These are phyloP conservation scores for Poeciliopsis turrubarensis DNA, from an alignment of 2,113 vertebrate genomes.

Conservation along the genomic window DNA sequence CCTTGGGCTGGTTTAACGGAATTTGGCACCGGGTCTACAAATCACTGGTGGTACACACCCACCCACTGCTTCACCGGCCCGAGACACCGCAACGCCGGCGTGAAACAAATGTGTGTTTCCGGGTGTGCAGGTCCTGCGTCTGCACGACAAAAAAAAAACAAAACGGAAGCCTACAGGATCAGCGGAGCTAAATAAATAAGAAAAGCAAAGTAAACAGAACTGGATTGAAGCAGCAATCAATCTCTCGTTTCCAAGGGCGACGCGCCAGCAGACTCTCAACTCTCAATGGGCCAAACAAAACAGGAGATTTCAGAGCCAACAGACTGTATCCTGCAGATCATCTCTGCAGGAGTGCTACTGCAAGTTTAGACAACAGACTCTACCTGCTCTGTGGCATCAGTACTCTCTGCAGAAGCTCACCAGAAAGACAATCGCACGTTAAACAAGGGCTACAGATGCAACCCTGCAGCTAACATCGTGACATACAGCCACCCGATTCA, in stretches of 20 bases:
- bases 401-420: conserved; percentile 34
- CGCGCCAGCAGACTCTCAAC: conserved; percentile 19
- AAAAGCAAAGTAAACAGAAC: conserved; percentile 1
- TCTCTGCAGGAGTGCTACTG: background rate
- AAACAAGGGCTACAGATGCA: conserved; percentile 54
- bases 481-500: conserved; percentile 21
- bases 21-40: conserved; percentile 62
- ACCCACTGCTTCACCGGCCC: background rate
- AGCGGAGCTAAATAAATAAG: conserved; percentile 11
- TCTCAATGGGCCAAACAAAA: conserved; percentile 28
- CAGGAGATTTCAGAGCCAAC: conserved; percentile 17
- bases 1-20: conserved; percentile 58
- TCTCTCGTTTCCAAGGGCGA: conserved; percentile 40
- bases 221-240: conserved; percentile 26
- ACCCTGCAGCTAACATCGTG: conserved; percentile 52
- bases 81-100: conserved; percentile 8
- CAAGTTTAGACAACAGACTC: background rate
- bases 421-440: background rate
- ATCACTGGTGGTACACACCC: conserved; percentile 34
- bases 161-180: conserved; percentile 18
- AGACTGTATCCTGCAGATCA: conserved; percentile 26
- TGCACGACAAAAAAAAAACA: conserved; percentile 10
- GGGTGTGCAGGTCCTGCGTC: conserved; percentile 17
- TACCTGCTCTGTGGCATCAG: background rate
- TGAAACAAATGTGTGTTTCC: background rate